Conservation (phyloP, 92 coral and sea anemone genomes). For the Epizoanthus fatuus region DNA sequence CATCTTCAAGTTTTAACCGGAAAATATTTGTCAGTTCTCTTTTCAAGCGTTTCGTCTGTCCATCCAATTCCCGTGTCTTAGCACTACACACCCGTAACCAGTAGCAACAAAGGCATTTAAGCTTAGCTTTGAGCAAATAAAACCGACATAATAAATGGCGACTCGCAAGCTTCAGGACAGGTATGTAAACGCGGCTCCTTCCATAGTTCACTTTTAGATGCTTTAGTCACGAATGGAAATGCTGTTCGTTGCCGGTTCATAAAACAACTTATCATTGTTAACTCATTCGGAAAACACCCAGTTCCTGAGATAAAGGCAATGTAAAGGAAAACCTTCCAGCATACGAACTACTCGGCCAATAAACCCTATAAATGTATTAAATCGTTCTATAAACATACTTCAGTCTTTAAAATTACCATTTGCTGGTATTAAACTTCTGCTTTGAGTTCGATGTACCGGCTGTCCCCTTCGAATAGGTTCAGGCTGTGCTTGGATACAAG, state of each 20-base stretch:
- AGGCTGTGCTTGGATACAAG: too few species aligned
- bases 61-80: neutral
- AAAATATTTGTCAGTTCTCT: neutral
- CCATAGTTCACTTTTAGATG: neutral
- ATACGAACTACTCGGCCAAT: too few species aligned
- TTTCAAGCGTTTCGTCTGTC: neutral
- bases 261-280: neutral
- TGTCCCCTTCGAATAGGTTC: too few species aligned
- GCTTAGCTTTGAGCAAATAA: constrained; percentile 13
- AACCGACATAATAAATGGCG: constrained; percentile 12
- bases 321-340: neutral
- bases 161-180: neutral
- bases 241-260: neutral
- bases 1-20: neutral
- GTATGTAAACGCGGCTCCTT: constrained; percentile 21
- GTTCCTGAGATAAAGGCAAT: neutral
- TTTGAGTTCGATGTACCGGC: too few species aligned
- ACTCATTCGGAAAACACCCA: neutral
- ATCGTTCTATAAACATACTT: too few species aligned
- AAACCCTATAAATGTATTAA: too few species aligned
- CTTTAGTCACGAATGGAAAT: neutral
- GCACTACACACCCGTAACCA: constrained; percentile 3
- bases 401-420: too few species aligned
- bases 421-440: too few species aligned
- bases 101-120: constrained; percentile 32